Evolutionary conservation across 2,888 invertebrate genomes (phyloP), one percentile per base, ranked within the genome.

Genomic region (Pediacus dermestoides): DNA sequence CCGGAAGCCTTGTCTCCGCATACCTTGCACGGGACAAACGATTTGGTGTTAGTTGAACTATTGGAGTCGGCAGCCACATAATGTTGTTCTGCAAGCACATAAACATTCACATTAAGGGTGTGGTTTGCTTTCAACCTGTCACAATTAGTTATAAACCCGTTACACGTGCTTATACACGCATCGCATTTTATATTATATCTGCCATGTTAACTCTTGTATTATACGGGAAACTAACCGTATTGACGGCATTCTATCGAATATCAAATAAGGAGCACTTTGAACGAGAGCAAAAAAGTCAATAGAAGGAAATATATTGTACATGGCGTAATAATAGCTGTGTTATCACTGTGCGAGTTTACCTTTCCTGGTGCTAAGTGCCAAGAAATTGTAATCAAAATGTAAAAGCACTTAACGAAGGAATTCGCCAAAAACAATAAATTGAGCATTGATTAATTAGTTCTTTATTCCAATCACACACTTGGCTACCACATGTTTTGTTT

Each of bases 1-100:
- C 92, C 92, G 14, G 89, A 90, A 16, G 92, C 89, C 64, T 91
- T 89, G 72, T 96, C 96, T 27, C 95, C 95, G 72, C 96, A 96
- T 55, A 96, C 95, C 71, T 92, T 93, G 74, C 95, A 95, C 40
- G 92, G 88, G 53, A 91, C 87, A 66, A 91, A 90, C 37, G 88
- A 82, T 71, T 92, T 93, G 46, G 85, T 81, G 44, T 84, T 77
- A 59, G 83, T 81, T 49, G 82, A 82, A 51, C 85, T 79, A 49
- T 82, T 85, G 46, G 85, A 85, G 71, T 91, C 91, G 31, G 88
- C 86, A 52, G 82, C 78, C 58, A 80, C 80, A 74, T 82, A 83
- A 59, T 78, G 70, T 73, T 81, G 81, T 65, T 83, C 82, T 83
- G 76, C 32, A 75, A 73, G 16, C 12, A 30, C 8, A 25, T 16